phyloP scores from a whole-genome alignment of 2,797 vertebrate species.

The Peromyscus melanophrys region DNA sequence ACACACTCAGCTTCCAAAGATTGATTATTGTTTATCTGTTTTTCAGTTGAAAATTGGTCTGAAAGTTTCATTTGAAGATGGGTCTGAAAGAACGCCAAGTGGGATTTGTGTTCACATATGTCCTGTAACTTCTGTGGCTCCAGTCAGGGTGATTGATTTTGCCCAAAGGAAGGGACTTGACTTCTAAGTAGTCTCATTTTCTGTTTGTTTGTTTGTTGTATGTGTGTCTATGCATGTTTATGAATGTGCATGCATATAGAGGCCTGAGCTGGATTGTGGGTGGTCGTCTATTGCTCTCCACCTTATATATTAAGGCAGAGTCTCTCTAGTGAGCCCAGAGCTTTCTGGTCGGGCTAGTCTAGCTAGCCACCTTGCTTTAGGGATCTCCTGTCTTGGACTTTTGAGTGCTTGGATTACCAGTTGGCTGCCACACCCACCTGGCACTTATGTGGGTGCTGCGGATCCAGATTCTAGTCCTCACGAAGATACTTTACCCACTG shows the following conservation, averaged over 20 bases:
- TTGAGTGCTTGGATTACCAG: neutral
- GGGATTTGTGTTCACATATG: neutral
- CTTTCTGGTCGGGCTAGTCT: neutral
- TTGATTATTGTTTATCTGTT: conserved; percentile 54
- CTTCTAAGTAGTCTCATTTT: neutral
- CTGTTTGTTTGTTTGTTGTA: neutral
- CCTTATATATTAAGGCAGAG: neutral
- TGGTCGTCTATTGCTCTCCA: neutral
- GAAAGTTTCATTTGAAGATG: conserved; percentile 47
- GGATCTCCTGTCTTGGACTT: neutral
- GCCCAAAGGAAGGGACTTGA: neutral
- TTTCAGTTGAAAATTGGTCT: conserved; percentile 51
- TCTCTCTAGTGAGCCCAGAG: neutral
- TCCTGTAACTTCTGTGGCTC: neutral
- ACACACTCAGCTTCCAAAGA: neutral
- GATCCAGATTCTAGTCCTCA: neutral
- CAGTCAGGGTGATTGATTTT: conserved; percentile 37
- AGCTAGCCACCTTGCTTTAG: neutral
- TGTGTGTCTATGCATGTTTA: neutral
- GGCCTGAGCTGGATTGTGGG: neutral
- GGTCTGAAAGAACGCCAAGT: conserved; percentile 67
- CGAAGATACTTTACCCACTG: accelerated
- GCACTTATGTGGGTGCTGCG: neutral
- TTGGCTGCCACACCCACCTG: neutral
- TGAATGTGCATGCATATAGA: neutral